Evolutionary conservation across 2,888 invertebrate genomes (phyloP), one percentile per base, ranked within the genome.

Genomic region (Acrobasis repandana): DNA sequence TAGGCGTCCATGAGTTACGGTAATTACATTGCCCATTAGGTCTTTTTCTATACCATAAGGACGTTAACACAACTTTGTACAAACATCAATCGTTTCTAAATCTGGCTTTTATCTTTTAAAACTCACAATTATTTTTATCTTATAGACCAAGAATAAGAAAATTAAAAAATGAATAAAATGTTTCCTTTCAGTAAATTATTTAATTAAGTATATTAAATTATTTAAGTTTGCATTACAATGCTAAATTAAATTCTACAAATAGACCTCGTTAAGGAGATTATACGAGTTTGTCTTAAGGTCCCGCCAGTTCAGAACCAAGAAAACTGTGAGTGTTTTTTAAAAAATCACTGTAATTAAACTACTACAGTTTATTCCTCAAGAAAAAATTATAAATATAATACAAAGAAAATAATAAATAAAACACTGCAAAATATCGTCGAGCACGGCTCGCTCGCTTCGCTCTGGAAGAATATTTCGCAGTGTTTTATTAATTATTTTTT

Each of bases 161-260:
- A 49, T 49, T 15, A 20, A 20, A 50, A 20, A 28, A 20, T 50
- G 50, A 3, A 20, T 20, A 18, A 18, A 18, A 6, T 1, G 18
- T 14, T n/a, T n/a, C 18, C 18, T 50, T 18, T 8, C 33, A 51
- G 33, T 15, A 33, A 34, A 33, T 51, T 51, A 51, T 18, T 8
- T 15, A 51, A 15, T 15, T 15, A 34, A 33, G 34, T 51, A 51
- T 15, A n/a, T 48, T 20, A 15, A 48, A 48, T 20, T 0, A 48
- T 10, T 48, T 48, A 16, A 48, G 48, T 18, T 48, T n/a, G n/a
- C n/a, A 50, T 28, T 20, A 28, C 28, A 11, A 48, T 48, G 16
- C 50, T 50, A 50, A 28, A 50, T 50, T 50, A 28, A 5, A 50
- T 50, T 18, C 28, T 50, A 50, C 28, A 50, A 50, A 50, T 50